Evolutionary conservation across 2,888 invertebrate species (phyloP).

Genomic region (Apomyelois bistriatella): DNA sequence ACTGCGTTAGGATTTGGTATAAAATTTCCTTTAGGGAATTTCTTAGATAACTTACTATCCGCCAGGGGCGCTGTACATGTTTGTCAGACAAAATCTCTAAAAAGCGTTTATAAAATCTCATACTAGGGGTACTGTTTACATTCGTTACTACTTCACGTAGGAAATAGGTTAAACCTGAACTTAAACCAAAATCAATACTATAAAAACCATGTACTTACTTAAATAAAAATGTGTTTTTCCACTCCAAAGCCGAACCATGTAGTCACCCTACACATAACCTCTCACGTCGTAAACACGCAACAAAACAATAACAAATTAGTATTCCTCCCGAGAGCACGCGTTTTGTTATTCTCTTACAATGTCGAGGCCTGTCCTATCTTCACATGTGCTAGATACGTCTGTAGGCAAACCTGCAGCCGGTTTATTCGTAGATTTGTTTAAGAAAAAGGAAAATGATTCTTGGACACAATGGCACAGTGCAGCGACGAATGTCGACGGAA

Average conservation of each 20-base stretch:
- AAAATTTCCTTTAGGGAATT: no score
- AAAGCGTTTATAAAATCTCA: no score
- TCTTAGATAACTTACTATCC: no score
- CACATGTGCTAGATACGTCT: constrained; percentile 87
- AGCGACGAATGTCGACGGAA: constrained; percentile 83
- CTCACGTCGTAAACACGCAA: background rate
- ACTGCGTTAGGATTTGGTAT: no score
- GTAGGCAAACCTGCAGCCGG: constrained; percentile 84
- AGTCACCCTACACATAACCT: background rate
- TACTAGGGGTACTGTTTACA: no score
- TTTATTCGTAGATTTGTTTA: constrained; percentile 84
- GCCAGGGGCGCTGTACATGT: no score
- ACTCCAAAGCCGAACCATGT: background rate
- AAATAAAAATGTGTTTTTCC: background rate
- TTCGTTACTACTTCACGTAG: no score
- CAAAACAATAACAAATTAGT: background rate
- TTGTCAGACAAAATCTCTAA: no score
- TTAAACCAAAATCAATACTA: no score
- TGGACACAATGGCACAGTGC: constrained; percentile 85
- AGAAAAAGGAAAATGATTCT: constrained; percentile 80
- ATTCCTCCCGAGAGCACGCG: background rate
- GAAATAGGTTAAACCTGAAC: no score
- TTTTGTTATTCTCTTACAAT: constrained; percentile 29
- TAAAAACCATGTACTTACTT: no score
- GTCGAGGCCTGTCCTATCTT: constrained; percentile 82